Base-by-base conservation (phyloP, 1,140 invertebrate genomes). In the Camponotus vicinus region DNA sequence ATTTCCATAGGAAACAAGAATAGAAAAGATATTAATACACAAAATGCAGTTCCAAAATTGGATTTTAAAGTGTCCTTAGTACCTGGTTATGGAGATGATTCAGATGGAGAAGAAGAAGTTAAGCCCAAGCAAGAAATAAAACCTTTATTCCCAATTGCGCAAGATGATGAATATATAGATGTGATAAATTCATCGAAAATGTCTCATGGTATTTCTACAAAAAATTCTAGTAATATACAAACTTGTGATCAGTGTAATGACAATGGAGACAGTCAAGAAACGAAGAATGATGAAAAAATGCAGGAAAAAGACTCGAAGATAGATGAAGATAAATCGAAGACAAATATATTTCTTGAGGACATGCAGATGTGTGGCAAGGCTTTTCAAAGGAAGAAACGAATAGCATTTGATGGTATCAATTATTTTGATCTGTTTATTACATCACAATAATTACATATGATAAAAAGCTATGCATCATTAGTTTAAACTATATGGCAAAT, bases 31-130 rank as follows among this genome's bases (percentile, higher is more conserved):
- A 34, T 6, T 63, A 86, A 21, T 18, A 57, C 69, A 42, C 57
- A 80, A 4, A 67, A 27, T 2, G 3, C 3, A n/a, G 13, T 85
- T 3, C 42, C 67, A 4, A 67, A 88, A 55, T 59, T 86, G 55
- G 87, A 92, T 66, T 21, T 91, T 0, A 94, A 95, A 52, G 94
- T 96, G 75, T 96, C 96, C 0, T 90, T 96, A 45, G 95, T 96
- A n/a, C 96, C 96, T 42, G 96, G 96, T 63, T 96, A 96, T 73
- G 96, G 96, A 8, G 95, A 95, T 84, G 95, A 96, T 84, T 96
- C 95, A 5, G 96, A 96, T n/a, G 91, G 91, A 42, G 96, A 96
- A 42, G 95, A 96, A 9, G 95, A 96, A 71, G 32, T 55, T 63
- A 80, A 70, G 89, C 80, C 80, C 2, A 61, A 52, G 9, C 83